Evolutionary conservation across 2,888 invertebrate species (phyloP).

Genomic region (Boloria selene): DNA sequence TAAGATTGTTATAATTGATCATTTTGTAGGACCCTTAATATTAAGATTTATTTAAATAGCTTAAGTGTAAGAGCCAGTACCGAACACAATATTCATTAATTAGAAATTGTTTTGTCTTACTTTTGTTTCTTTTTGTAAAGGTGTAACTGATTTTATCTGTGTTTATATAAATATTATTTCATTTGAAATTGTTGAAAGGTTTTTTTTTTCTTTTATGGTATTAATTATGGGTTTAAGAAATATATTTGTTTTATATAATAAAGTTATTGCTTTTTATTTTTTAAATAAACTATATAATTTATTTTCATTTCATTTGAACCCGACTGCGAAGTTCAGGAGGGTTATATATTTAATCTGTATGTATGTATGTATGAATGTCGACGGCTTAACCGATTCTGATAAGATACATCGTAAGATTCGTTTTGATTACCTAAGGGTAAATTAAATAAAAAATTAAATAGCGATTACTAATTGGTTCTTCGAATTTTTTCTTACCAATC

Average conservation of each 20-base stretch:
- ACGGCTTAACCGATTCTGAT: too few species aligned
- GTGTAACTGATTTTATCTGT: conserved; percentile 10
- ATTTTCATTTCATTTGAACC: too few species aligned
- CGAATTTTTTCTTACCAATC: too few species aligned
- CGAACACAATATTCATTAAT: conserved; percentile 67
- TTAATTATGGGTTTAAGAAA: conserved; percentile 9
- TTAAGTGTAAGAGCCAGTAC: conserved; percentile 58
- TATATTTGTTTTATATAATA: not conserved
- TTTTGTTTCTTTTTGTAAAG: not conserved
- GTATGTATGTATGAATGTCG: too few species aligned
- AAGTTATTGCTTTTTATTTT: conserved; percentile 1
- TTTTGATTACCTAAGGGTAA: too few species aligned
- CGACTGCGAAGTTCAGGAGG: too few species aligned
- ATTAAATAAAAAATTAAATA: too few species aligned
- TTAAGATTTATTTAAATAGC: conserved; percentile 42
- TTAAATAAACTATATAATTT: not conserved
- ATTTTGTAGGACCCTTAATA: conserved; percentile 23
- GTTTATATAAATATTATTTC: not conserved
- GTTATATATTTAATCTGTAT: too few species aligned
- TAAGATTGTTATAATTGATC: conserved; percentile 1
- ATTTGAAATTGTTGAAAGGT: not conserved
- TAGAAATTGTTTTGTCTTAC: not conserved
- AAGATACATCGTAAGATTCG: too few species aligned
- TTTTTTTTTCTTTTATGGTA: conserved; percentile 3
- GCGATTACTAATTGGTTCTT: too few species aligned